Evolutionary conservation across 2,113 vertebrate genomes (phyloP).

Genomic region (Oreochromis tanganicae): DNA sequence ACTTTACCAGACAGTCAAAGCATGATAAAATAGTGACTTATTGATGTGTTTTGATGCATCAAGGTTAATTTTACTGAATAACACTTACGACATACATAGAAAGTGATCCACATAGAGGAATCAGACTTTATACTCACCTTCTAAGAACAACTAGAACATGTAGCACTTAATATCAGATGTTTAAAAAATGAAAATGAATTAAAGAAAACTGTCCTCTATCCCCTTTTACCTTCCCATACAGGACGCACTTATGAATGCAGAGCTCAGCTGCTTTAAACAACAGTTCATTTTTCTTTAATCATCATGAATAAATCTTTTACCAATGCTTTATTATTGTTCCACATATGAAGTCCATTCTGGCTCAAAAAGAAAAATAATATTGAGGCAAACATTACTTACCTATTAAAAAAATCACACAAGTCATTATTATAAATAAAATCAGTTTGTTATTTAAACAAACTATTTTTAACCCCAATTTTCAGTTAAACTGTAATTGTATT

Average conservation of each 20-base stretch:
- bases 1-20: neutral
- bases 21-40: neutral
- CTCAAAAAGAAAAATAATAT: neutral
- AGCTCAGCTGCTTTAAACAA: neutral
- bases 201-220: neutral
- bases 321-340: neutral
- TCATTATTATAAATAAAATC: neutral
- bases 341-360: neutral
- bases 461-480: neutral
- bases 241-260: neutral
- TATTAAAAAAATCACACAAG: neutral
- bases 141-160: conserved; percentile 18
- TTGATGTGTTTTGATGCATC: neutral
- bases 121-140: conserved; percentile 6
- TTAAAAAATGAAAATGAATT: conserved; percentile 17
- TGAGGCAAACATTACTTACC: neutral
- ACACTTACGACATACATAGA: neutral
- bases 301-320: neutral
- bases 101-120: neutral
- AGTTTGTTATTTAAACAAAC: neutral
- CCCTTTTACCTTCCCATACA: neutral
- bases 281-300: neutral
- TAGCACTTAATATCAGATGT: conserved; percentile 32
- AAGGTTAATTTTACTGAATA: neutral
- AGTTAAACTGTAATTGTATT: neutral